phyloP scores from a whole-genome alignment of 2,113 vertebrate species.

The Oncorhynchus tshawytscha region DNA sequence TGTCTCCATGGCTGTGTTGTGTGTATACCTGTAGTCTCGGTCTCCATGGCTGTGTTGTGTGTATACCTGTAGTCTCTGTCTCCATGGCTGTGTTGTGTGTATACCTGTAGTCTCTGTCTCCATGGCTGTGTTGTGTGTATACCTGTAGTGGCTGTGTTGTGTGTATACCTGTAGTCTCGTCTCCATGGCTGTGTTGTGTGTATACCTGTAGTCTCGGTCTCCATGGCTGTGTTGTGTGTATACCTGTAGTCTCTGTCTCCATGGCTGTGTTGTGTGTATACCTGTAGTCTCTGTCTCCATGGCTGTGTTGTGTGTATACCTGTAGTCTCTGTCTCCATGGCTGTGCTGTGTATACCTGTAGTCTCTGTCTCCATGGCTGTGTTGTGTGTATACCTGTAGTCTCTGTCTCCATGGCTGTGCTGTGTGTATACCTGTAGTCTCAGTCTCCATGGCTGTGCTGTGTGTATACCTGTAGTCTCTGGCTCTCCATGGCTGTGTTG shows the following conservation, averaged over 20 bases:
- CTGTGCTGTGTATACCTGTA: neutral
- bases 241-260: neutral
- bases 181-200: neutral
- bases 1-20: neutral
- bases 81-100: neutral
- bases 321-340: neutral
- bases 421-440: neutral
- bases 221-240: neutral
- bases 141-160: constrained; percentile 80
- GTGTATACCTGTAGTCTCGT: constrained; percentile 70
- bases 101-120: constrained; percentile 70
- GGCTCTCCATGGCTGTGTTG: neutral
- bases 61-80: constrained; percentile 70
- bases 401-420: too few species aligned
- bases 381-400: constrained; percentile 70
- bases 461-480: constrained; percentile 66
- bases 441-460: neutral
- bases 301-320: neutral
- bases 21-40: neutral
- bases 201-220: neutral
- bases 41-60: neutral
- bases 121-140: neutral
- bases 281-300: constrained; percentile 65
- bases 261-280: constrained; percentile 32
- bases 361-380: neutral